Conservation (phyloP, 2,797 vertebrate species). For the Esox masquinongy region DNA sequence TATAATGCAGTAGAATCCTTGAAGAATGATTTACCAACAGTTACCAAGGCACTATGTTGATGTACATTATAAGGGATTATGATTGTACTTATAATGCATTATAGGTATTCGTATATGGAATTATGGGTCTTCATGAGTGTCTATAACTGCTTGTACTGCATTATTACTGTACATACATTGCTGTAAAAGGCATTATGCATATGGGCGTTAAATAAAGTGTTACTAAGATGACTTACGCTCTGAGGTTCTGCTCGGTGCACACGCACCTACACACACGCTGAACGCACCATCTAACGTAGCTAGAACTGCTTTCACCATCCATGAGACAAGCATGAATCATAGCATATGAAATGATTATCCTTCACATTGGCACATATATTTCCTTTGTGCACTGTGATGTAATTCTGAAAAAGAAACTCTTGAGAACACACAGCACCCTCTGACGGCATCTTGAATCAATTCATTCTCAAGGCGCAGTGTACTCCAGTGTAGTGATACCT, state of each 20-base stretch:
- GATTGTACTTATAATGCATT: no score
- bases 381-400: background rate
- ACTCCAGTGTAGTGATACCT: background rate
- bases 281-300: background rate
- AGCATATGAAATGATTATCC: background rate
- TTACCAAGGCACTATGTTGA: no score
- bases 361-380: background rate
- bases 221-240: conserved; percentile 14
- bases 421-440: background rate
- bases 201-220: no score
- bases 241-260: background rate
- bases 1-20: no score
- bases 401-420: background rate
- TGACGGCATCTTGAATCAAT: background rate
- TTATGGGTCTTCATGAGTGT: no score
- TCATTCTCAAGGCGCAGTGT: background rate
- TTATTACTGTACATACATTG: no score
- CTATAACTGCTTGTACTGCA: no score
- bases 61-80: no score
- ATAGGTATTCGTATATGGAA: no score
- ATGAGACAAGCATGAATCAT: background rate
- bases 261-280: conserved; percentile 22
- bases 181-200: no score
- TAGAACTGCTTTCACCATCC: conserved; percentile 15
- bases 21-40: no score